Evolutionary conservation across 2,797 vertebrate genomes (phyloP), one percentile per base, ranked within the genome.

Genomic region (Sus cebifrons): DNA sequence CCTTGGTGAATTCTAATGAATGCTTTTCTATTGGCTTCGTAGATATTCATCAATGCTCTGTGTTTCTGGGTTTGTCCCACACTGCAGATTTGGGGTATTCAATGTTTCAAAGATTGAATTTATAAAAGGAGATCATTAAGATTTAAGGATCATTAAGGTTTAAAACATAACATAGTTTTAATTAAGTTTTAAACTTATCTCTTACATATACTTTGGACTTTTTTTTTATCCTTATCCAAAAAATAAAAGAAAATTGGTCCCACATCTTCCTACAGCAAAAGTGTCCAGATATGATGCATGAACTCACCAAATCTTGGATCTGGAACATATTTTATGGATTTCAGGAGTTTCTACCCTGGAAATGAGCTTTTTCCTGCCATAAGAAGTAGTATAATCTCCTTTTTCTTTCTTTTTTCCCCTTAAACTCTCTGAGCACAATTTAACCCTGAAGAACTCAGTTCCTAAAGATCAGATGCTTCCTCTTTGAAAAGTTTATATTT

Each of bases 241-340:
- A 90, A 89, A n/a, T 56, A 25, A 79, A 95, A 96, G 65, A 15
- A 89, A 95, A 70, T 49, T 29, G 40, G 64, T 78, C 83, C 79
- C 54, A 13, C 40, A 49, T 67, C 25, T 58, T 70, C 77, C 52
- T 52, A 0, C 2, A 1, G 62, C 71, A 64, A 14, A 85, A 91
- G 29, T 36, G n/a, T 70, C 77, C 89, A 56, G 67, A 95, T 94
- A 95, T 16, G 78, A 96, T 62, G 93, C 92, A 96, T 83, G 89
- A 96, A 92, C 58, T 96, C 94, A 94, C 85, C 82, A 65, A 12
- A 20, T 75, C 81, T 92, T 62, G 92, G 58, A 83, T 97, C 97
- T 98, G 97, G 97, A 98, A 97, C 21, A 0, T 93, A 98, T 98
- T 97, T 97, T 97, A 96, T 95, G 96, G 85, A 86, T 96, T 97